Conservation (phyloP, 2,113 vertebrate species). For the Epinephelus fuscoguttatus region DNA sequence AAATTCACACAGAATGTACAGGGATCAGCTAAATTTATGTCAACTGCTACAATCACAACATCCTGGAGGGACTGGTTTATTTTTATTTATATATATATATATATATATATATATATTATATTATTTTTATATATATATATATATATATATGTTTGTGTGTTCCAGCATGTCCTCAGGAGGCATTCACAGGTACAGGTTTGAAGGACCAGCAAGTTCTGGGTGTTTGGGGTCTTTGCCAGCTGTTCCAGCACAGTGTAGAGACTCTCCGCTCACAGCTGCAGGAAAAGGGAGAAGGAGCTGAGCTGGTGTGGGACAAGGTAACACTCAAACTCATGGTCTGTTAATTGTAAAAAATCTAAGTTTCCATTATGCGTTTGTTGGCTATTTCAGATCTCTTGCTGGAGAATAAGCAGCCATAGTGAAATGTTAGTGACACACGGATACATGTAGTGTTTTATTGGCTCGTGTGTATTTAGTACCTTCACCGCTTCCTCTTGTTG, state of each 20-base stretch:
- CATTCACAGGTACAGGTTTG: conserved; percentile 82
- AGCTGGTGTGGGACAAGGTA: conserved; percentile 99
- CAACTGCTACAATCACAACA: too few relatives aligned
- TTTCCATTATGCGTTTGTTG: background rate
- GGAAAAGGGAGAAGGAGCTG: conserved; percentile 91
- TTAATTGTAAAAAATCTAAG: background rate
- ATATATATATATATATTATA: too few relatives aligned
- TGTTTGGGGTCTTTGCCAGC: conserved; percentile 89
- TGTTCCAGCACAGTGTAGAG: conserved; percentile 94
- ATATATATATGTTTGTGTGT: background rate
- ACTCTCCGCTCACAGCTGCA: conserved; percentile 90
- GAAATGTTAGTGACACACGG: too few relatives aligned
- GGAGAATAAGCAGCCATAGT: too few relatives aligned
- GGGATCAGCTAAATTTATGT: too few relatives aligned
- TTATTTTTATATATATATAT: too few relatives aligned
- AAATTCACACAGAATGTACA: too few relatives aligned
- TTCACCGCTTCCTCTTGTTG: conserved; percentile 21
- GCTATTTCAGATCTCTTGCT: background rate
- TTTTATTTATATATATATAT: too few relatives aligned
- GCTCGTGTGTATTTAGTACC: background rate
- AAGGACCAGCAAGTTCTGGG: conserved; percentile 97
- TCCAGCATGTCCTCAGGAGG: conserved; percentile 83
- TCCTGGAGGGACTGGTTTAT: too few relatives aligned
- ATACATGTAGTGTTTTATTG: background rate
- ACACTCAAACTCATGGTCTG: conserved; percentile 14